A percentile compares a stretch with the other conserved stretches of the same genome.
phyloP scores from a whole-genome alignment of 2,888 invertebrate species.

The Pseudoips prasinana region DNA sequence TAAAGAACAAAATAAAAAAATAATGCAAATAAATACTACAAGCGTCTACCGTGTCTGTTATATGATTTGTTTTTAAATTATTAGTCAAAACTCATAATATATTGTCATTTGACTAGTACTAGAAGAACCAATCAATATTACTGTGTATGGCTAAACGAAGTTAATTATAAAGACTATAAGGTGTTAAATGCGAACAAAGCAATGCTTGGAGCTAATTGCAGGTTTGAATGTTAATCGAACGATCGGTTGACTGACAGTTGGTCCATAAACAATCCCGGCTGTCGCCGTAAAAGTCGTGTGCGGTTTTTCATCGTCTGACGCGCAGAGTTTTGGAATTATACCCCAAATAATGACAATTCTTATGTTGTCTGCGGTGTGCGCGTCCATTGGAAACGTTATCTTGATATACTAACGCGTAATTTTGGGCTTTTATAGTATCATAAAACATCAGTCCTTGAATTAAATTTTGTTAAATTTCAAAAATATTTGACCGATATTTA shows the following conservation, averaged over 20 bases:
- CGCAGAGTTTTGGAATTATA: constrained; percentile 58
- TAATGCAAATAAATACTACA: too few relatives aligned
- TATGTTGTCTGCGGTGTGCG: constrained; percentile 35
- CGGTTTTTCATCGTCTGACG: constrained; percentile 70
- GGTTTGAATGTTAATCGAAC: constrained; percentile 61
- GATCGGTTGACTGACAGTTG: constrained; percentile 53
- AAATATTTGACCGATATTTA: too few relatives aligned
- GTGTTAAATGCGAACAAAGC: constrained; percentile 30
- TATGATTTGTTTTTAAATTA: too few relatives aligned
- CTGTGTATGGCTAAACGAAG: too few relatives aligned
- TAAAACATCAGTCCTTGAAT: too few relatives aligned
- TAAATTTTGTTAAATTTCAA: too few relatives aligned
- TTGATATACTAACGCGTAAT: constrained; percentile 18
- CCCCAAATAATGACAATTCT: constrained; percentile 65
- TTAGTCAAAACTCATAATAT: too few relatives aligned
- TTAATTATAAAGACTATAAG: background rate
- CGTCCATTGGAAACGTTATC: constrained; percentile 31
- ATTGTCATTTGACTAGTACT: too few relatives aligned
- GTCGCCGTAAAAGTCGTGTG: constrained; percentile 73
- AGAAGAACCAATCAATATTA: too few relatives aligned
- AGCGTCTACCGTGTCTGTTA: too few relatives aligned
- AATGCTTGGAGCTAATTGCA: constrained; percentile 52
- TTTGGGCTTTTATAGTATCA: too few relatives aligned
- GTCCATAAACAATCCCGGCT: constrained; percentile 62
- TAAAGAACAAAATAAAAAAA: too few relatives aligned